phyloP scores from a whole-genome alignment of 2,113 vertebrate species.

The Mohoua ochrocephala region DNA sequence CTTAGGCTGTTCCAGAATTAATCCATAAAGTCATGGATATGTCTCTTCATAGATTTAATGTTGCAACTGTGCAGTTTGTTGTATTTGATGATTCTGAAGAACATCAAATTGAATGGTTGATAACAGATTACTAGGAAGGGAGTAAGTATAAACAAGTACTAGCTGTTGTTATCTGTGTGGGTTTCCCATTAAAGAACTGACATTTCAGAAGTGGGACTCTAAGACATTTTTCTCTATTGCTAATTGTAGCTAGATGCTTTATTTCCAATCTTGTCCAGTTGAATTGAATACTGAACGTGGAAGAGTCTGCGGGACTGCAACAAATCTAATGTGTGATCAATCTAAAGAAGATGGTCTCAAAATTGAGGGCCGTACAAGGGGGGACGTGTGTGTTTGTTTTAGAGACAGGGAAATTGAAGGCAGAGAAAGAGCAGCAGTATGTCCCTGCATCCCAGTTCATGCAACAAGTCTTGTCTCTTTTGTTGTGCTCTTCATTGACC shows the following conservation, averaged over 20 bases:
- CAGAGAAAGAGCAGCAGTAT: not conserved
- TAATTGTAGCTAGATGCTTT: not conserved
- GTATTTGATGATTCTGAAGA: not conserved
- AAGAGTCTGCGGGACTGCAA: not conserved
- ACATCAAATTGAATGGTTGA: not conserved
- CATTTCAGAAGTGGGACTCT: not conserved
- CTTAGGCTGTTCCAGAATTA: not conserved
- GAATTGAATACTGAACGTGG: not conserved
- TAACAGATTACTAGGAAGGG: not conserved
- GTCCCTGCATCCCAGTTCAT: not conserved
- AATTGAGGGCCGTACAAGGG: accelerated
- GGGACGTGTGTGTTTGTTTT: not conserved
- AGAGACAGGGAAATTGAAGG: not conserved
- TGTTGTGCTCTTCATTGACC: not conserved
- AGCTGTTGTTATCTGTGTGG: not conserved
- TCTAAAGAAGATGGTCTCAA: not conserved
- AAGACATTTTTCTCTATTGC: not conserved
- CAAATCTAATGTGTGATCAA: accelerated
- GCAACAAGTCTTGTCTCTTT: not conserved
- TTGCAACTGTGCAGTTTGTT: not conserved
- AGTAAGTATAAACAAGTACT: not conserved
- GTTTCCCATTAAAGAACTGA: not conserved
- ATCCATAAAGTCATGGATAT: not conserved
- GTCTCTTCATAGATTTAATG: not conserved
- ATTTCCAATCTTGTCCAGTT: not conserved